Conservation (phyloP, 1,140 invertebrate species). For the Magallana gigas region DNA sequence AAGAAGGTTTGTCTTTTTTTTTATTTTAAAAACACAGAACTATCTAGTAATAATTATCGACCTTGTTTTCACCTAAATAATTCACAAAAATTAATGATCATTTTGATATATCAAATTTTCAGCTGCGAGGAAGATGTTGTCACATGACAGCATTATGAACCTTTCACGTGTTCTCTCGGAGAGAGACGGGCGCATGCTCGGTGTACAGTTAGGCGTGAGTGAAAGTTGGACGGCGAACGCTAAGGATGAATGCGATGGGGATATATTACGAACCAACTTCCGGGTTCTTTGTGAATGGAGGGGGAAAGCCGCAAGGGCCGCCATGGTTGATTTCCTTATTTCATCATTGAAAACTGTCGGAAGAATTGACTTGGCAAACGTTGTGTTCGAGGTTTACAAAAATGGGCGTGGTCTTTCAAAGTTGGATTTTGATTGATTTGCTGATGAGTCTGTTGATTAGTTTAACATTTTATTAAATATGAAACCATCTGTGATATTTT, state of each 20-base stretch:
- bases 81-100: too few relatives aligned
- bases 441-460: too few relatives aligned
- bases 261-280: conserved; percentile 49
- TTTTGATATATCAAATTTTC: conserved; percentile 19
- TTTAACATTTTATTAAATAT: too few relatives aligned
- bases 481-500: too few relatives aligned
- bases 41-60: too few relatives aligned
- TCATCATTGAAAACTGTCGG: conserved; percentile 48
- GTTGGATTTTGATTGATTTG: conserved; percentile 44
- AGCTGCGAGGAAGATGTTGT: conserved; percentile 52
- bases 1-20: conserved; percentile 45
- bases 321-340: conserved; percentile 54
- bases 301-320: conserved; percentile 43
- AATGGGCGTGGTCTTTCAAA: conserved; percentile 9
- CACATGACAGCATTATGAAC: conserved; percentile 54
- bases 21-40: not conserved
- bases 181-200: conserved; percentile 37
- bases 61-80: too few relatives aligned
- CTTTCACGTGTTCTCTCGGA: conserved; percentile 40
- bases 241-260: conserved; percentile 36
- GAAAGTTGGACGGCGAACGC: conserved; percentile 40
- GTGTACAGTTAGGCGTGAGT: conserved; percentile 42
- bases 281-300: conserved; percentile 57
- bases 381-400: conserved; percentile 44
- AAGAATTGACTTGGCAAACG: conserved; percentile 27